A percentile compares a stretch with the other conserved stretches of the same genome.
Evolutionary conservation across 2,888 invertebrate species (phyloP).

Genomic region (Nomada hirtipes): DNA sequence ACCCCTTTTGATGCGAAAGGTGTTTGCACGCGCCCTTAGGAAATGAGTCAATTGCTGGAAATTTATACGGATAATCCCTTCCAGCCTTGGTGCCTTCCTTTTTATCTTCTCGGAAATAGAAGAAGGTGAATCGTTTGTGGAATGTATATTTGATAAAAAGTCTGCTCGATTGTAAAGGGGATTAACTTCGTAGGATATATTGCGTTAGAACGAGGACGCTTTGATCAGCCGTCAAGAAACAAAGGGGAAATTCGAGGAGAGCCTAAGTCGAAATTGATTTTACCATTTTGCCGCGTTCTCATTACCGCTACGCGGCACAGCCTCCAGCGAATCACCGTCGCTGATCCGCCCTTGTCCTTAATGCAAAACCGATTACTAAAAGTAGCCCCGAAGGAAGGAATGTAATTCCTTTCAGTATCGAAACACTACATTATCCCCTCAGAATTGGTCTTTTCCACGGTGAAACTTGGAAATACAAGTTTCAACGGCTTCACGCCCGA

Average conservation of each 20-base stretch:
- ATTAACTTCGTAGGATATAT: not conserved
- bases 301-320: constrained; percentile 26
- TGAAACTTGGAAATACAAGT: not conserved
- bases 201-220: constrained; percentile 5
- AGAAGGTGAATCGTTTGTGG: not conserved
- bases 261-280: constrained; percentile 53
- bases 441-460: not conserved
- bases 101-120: not conserved
- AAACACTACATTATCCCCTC: not conserved
- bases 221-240: constrained; percentile 37
- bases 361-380: constrained; percentile 57
- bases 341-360: constrained; percentile 41
- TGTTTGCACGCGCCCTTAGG: not conserved
- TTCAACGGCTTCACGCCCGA: not conserved
- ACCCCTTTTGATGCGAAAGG: too few relatives aligned
- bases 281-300: constrained; percentile 47
- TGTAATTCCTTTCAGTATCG: constrained; percentile 33
- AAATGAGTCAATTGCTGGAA: not conserved
- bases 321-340: constrained; percentile 20
- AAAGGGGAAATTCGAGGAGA: constrained; percentile 25
- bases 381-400: constrained; percentile 30
- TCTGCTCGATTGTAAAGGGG: not conserved
- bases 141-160: not conserved
- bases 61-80: too few relatives aligned
- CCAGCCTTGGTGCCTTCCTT: too few relatives aligned